Evolutionary conservation across 2,888 invertebrate species (phyloP).

Genomic region (Zaprionus lineosus): DNA sequence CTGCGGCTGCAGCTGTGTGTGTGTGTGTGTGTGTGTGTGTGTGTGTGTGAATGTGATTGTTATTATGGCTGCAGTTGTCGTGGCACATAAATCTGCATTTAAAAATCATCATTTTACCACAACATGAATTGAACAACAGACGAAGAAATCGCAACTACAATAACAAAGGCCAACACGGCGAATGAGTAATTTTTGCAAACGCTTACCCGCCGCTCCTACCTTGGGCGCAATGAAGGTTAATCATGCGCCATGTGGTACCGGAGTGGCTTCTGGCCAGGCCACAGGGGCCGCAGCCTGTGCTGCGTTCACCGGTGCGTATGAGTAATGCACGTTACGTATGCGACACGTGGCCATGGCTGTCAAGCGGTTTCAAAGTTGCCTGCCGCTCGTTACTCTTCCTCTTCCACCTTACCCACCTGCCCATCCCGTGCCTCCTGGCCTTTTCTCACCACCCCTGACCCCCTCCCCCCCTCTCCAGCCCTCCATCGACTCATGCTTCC

Average conservation of each 20-base stretch:
- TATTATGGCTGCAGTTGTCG: constrained; percentile 44
- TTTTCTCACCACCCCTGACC: neutral
- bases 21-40: neutral
- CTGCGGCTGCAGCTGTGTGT: constrained; percentile 6
- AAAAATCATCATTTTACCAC: constrained; percentile 59
- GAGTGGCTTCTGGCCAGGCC: no score
- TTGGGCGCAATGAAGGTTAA: constrained; percentile 69
- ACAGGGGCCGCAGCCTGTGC: constrained; percentile 25
- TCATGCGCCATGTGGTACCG: constrained; percentile 58
- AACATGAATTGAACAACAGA: constrained; percentile 56
- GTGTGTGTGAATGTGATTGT: neutral
- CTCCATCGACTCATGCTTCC: constrained; percentile 25
- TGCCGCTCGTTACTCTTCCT: neutral
- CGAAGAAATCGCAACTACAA: no score
- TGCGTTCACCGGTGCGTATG: constrained; percentile 58
- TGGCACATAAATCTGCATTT: constrained; percentile 75
- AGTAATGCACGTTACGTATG: constrained; percentile 68
- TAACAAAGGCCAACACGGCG: constrained; percentile 49
- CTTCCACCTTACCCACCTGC: neutral
- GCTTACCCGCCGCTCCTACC: constrained; percentile 35
- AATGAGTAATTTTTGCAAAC: constrained; percentile 64
- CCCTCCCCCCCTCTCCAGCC: neutral
- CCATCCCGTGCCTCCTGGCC: neutral
- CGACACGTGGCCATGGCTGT: constrained; percentile 56
- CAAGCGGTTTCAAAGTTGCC: constrained; percentile 7